Evolutionary conservation across 2,113 vertebrate genomes (phyloP).

Genomic region (Gobio gobio): DNA sequence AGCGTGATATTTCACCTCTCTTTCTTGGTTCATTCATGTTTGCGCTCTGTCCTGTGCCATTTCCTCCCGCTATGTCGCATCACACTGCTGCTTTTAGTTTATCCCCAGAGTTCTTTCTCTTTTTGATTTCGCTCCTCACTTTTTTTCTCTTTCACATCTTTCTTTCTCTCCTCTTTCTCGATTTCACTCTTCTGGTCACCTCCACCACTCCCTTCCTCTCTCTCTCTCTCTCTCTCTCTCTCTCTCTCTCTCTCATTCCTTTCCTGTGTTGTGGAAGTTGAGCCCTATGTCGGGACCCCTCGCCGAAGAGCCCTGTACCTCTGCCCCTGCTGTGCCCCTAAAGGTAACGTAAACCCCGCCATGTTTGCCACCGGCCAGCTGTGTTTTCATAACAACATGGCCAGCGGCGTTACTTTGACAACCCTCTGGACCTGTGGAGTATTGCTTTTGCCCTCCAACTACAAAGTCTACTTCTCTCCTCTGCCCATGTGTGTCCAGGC

Average conservation of each 20-base stretch:
- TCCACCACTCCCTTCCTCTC: slow-evolving; percentile 64
- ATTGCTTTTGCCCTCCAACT: slow-evolving; percentile 52
- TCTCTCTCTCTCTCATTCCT: slow-evolving; percentile 60
- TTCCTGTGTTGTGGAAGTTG: slow-evolving; percentile 86
- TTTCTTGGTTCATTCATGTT: slow-evolving; percentile 28
- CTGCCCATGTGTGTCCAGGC: slow-evolving; percentile 36
- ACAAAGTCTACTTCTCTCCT: background rate
- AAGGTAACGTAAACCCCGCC: slow-evolving; percentile 93
- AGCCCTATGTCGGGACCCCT: slow-evolving; percentile 94
- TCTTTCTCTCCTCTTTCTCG: slow-evolving; percentile 56
- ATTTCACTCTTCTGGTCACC: slow-evolving; percentile 72
- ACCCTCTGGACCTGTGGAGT: slow-evolving; percentile 64
- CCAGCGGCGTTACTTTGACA: slow-evolving; percentile 67
- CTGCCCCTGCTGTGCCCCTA: slow-evolving; percentile 98
- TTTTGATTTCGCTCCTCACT: slow-evolving; percentile 68
- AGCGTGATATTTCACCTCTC: slow-evolving; percentile 47
- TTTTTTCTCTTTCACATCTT: slow-evolving; percentile 55
- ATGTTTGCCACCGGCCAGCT: slow-evolving; percentile 69
- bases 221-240: slow-evolving; percentile 66
- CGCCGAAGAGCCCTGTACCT: slow-evolving; percentile 98
- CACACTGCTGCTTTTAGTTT: slow-evolving; percentile 45
- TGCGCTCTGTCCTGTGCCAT: slow-evolving; percentile 67
- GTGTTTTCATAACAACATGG: slow-evolving; percentile 55
- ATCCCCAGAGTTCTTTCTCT: slow-evolving; percentile 38
- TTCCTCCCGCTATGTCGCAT: slow-evolving; percentile 3